Evolutionary conservation across 2,888 invertebrate species (phyloP).

Genomic region (Luperina nickerlii): DNA sequence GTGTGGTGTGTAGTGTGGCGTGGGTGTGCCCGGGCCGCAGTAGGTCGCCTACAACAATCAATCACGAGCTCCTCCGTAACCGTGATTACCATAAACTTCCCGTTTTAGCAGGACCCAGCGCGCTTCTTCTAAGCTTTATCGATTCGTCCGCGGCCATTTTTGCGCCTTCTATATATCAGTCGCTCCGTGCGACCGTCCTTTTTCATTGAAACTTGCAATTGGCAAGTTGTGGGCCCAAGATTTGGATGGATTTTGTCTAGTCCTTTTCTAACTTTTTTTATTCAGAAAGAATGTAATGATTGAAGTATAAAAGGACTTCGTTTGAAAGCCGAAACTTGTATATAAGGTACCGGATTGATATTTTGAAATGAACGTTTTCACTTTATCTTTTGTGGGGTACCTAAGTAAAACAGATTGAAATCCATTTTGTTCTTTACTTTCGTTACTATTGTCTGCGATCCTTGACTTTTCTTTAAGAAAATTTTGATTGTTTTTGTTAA

Average conservation of each 20-base stretch:
- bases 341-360: conserved; percentile 62
- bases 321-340: conserved; percentile 59
- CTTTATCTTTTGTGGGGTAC: conserved; percentile 48
- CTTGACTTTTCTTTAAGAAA: conserved; percentile 55
- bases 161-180: conserved; percentile 84
- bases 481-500: conserved; percentile 58
- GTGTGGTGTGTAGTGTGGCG: conserved; percentile 62
- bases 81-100: conserved; percentile 90
- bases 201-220: conserved; percentile 87
- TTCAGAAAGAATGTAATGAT: conserved; percentile 68
- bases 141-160: conserved; percentile 85
- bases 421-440: conserved; percentile 54
- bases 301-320: conserved; percentile 60
- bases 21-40: conserved; percentile 71
- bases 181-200: conserved; percentile 80
- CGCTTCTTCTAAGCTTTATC: conserved; percentile 87
- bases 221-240: conserved; percentile 80
- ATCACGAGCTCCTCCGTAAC: conserved; percentile 85
- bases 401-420: conserved; percentile 57
- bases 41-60: conserved; percentile 84
- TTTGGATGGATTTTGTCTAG: conserved; percentile 79
- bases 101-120: conserved; percentile 87
- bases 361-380: conserved; percentile 63
- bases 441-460: conserved; percentile 57
- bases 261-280: conserved; percentile 72